A percentile compares a stretch with the other conserved stretches of the same genome.
Conservation (phyloP, 2,113 vertebrate species). For the Eptesicus fuscus region DNA sequence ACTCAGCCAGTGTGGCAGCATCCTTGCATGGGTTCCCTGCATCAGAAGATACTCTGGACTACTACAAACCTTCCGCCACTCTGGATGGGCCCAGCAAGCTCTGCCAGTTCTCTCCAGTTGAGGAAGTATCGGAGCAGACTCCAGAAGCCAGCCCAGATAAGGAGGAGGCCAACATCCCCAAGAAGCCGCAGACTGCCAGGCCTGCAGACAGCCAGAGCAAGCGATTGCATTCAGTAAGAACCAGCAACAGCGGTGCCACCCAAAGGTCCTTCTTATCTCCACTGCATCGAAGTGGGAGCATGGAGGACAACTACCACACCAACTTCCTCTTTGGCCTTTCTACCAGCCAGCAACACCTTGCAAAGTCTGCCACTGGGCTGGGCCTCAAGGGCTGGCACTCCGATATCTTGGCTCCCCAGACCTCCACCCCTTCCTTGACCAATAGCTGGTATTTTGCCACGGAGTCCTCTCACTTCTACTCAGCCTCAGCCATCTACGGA, state of each 20-base stretch:
- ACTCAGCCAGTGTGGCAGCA: slow-evolving; percentile 50
- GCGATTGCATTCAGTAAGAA: slow-evolving; percentile 70
- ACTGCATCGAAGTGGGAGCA: slow-evolving; percentile 90
- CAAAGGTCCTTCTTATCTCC: slow-evolving; percentile 78
- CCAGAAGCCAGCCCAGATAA: slow-evolving; percentile 89
- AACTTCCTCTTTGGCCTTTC: slow-evolving; percentile 90
- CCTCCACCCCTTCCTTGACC: slow-evolving; percentile 82
- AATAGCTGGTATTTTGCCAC: slow-evolving; percentile 92
- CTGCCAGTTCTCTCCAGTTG: slow-evolving; percentile 94
- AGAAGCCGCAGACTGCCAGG: slow-evolving; percentile 49
- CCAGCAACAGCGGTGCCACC: background rate
- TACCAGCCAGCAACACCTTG: slow-evolving; percentile 90
- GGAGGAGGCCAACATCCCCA: slow-evolving; percentile 78
- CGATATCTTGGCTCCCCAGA: slow-evolving; percentile 88
- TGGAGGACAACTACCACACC: slow-evolving; percentile 86
- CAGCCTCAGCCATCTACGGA: slow-evolving; percentile 87
- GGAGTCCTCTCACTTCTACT: slow-evolving; percentile 89
- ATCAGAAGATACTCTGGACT: slow-evolving; percentile 81
- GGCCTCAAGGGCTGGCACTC: slow-evolving; percentile 96
- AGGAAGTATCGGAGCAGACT: slow-evolving; percentile 94
- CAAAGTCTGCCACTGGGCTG: slow-evolving; percentile 79
- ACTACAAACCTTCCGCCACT: slow-evolving; percentile 82
- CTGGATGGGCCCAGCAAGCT: slow-evolving; percentile 86
- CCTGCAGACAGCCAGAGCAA: slow-evolving; percentile 72
- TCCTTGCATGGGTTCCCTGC: slow-evolving; percentile 78